Evolutionary conservation across 2,797 vertebrate genomes (phyloP), one percentile per base, ranked within the genome.

Genomic region (Graptemys geographica): DNA sequence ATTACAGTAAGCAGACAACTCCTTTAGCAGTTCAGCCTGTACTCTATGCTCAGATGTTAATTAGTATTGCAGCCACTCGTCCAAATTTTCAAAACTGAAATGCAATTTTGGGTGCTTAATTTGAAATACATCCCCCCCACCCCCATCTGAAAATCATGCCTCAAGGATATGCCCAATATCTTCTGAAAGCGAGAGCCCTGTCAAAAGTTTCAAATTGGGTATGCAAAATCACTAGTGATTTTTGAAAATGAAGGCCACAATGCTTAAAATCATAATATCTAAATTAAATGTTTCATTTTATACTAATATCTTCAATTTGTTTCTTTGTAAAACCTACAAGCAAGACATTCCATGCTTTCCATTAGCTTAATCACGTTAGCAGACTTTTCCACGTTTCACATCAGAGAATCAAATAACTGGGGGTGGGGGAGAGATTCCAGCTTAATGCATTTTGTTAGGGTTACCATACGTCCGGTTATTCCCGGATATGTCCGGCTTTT

Each of bases 1-100:
- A 28, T 74, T 82, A 93, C 49, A 89, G 88, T 59, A 95, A 44
- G 85, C 41, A 87, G 69, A 78, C 25, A 96, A 90, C 3, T 89
- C 44, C 5, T 88, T 92, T 90, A 86, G 23, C 19, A 49, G 56
- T 12, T 90, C 79, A 92, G 79, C 55, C 28, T 94, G 83, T 76
- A 81, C 62, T 95, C 76, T 41, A 41, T 41, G 41, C 41, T 41
- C 41, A 41, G 41, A 41, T 41, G 41, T 4, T 41, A 41, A 41
- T 41, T 41, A 41, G 41, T 41, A 41, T 41, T 41, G 41, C 41
- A 41, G 41, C 41, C 41, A 41, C n/a, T 56, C 62, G 0, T 4
- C 3, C 25, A 91, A 44, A 3, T 33, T 3, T 2, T 1, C 65
- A 6, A 78, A 44, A 41, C 21, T 41, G 19, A 72, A 37, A 4